Evolutionary conservation across 2,113 vertebrate species (phyloP), one percentile per base, ranked within the genome.

Genomic region (Chrysochloris asiatica): DNA sequence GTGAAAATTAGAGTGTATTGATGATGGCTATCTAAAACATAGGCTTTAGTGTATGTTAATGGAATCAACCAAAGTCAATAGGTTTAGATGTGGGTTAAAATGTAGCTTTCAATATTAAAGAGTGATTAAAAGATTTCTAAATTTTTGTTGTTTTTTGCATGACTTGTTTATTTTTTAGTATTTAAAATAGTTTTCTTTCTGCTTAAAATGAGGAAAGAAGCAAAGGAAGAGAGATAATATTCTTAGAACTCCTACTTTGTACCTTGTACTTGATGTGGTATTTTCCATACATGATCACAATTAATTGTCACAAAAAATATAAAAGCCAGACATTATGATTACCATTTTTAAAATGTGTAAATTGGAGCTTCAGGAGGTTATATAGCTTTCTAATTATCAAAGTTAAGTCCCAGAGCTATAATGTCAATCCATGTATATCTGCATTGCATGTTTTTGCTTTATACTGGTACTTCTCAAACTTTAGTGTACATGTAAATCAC

Each of bases 81-180:
- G 21, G 36, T 43, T 88, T 61, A 92, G 65, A 61, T 80, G 7
- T 45, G 41, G 7, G 38, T 41, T 83, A 83, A 72, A 69, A 59
- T 71, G 6, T 30, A 63, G 38, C 80, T 89, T 12, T 72, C 45
- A 80, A 3, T 65, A 80, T 63, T 83, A 75, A 81, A 48, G 43
- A 30, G 10, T 77, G 52, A 36, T 50, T 82, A 85, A 72, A 94
- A 30, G 75, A 88, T 90, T 86, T 88, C 19, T 67, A 26, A 73
- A 79, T 19, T 30, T 30, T 43, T 8, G 28, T 7, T 8, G 4
- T 12, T 43, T 28, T 65, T 50, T 79, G 13, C 67, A 36, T 52
- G 14, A 3, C n/a, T 54, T 28, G 26, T 84, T 79, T 87, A 41
- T 45, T 21, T 85, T 36, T 56, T 45, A 43, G 48, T 36, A 79